Evolutionary conservation across 2,888 invertebrate genomes (phyloP).

Genomic region (Steinernema carpocapsae): DNA sequence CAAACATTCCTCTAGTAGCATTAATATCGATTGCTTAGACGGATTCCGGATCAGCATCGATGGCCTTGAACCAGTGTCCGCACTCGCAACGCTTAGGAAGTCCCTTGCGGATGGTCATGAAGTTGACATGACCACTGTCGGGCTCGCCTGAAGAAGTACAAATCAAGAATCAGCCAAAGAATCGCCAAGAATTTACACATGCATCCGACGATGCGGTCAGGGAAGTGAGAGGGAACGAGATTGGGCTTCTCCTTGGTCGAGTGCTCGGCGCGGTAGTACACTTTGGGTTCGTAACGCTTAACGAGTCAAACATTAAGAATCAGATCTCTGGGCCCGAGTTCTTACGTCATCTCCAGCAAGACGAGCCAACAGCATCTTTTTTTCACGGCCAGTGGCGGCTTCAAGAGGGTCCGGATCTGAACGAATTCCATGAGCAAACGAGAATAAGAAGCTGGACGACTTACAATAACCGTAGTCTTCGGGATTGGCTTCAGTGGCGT

Average conservation of each 20-base stretch:
- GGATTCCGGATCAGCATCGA: constrained; percentile 72
- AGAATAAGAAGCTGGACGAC: constrained; percentile 21
- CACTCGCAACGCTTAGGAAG: constrained; percentile 90
- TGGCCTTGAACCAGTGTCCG: constrained; percentile 88
- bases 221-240: constrained; percentile 86
- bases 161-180: background rate
- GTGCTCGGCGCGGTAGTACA: constrained; percentile 67
- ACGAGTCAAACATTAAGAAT: constrained; percentile 25
- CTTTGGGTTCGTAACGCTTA: constrained; percentile 68
- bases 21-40: constrained; percentile 47
- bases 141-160: constrained; percentile 76
- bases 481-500: constrained; percentile 66
- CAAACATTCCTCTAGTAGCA: constrained; percentile 32
- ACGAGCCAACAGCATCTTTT: constrained; percentile 84
- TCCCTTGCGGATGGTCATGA: constrained; percentile 93
- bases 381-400: constrained; percentile 89
- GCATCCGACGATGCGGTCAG: constrained; percentile 89
- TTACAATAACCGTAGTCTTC: constrained; percentile 66
- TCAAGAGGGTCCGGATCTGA: constrained; percentile 81
- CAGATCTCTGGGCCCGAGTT: constrained; percentile 40
- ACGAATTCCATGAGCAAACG: background rate
- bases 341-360: constrained; percentile 83
- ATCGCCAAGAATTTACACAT: constrained; percentile 75
- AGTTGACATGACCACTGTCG: constrained; percentile 85
- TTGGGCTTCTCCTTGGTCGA: constrained; percentile 87